A percentile compares a stretch with the other conserved stretches of the same genome.
phyloP scores from a whole-genome alignment of 2,113 vertebrate genomes.

The Nanorana parkeri region DNA sequence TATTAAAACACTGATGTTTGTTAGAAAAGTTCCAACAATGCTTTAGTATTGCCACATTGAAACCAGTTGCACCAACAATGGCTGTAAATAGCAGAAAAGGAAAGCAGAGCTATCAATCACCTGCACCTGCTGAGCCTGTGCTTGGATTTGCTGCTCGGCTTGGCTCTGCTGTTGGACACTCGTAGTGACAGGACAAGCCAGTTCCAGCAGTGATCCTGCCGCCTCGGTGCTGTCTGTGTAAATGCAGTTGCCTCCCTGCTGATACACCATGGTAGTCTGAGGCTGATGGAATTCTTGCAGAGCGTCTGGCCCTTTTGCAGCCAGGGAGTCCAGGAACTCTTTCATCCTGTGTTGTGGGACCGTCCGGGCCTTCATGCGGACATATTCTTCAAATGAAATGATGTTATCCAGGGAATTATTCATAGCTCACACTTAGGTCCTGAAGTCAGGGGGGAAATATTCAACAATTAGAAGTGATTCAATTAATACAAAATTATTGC shows the following conservation, averaged over 20 bases:
- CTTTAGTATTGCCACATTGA: too few relatives aligned
- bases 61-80: too few relatives aligned
- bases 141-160: slow-evolving; percentile 79
- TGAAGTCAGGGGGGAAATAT: slow-evolving; percentile 65
- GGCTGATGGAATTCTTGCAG: slow-evolving; percentile 97
- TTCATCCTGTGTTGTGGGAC: slow-evolving; percentile 99
- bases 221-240: slow-evolving; percentile 99
- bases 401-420: slow-evolving; percentile 98
- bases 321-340: slow-evolving; percentile 96
- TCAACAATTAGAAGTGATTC: not conserved
- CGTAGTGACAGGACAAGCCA: slow-evolving; percentile 93
- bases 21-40: too few relatives aligned
- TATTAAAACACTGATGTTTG: too few relatives aligned
- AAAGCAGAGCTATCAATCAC: slow-evolving; percentile 61
- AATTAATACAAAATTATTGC: not conserved
- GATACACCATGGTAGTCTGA: slow-evolving; percentile 91
- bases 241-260: slow-evolving; percentile 91
- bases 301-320: slow-evolving; percentile 93
- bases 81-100: too few relatives aligned
- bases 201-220: slow-evolving; percentile 96
- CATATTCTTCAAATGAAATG: slow-evolving; percentile 98
- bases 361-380: slow-evolving; percentile 94
- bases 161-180: slow-evolving; percentile 78
- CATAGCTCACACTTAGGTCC: slow-evolving; percentile 84
- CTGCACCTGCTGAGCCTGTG: slow-evolving; percentile 80